These are phyloP conservation scores for Mustela nigripes DNA, from an alignment of 2,113 vertebrate genomes.

Conservation along the genomic window DNA sequence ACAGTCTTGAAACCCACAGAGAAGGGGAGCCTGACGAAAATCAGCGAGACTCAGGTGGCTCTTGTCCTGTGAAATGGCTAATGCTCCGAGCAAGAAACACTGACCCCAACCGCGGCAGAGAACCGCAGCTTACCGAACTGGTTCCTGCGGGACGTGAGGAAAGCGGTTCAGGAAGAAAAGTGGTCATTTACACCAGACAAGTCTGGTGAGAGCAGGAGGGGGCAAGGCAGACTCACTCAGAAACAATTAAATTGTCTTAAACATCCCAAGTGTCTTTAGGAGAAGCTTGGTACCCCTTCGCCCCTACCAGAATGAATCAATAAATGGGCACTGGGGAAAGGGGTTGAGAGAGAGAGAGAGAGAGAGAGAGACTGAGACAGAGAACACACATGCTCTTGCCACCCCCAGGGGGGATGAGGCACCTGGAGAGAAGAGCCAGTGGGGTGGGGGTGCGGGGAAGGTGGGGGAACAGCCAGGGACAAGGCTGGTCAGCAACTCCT, in stretches of 20 bases:
- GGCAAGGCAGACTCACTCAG: background rate
- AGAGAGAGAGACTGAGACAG: background rate
- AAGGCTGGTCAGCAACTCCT: background rate
- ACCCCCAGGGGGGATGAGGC: background rate
- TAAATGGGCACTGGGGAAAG: background rate
- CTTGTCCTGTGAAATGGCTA: background rate
- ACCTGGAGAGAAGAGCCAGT: background rate
- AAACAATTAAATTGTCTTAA: background rate
- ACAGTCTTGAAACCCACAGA: background rate
- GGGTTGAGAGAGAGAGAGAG: no score
- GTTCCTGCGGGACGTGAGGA: background rate
- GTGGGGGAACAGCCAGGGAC: background rate
- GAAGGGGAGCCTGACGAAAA: background rate
- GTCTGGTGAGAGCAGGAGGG: background rate
- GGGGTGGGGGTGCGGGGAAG: background rate
- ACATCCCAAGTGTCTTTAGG: background rate
- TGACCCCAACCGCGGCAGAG: fast-evolving
- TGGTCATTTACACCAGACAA: background rate
- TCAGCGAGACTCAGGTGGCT: background rate
- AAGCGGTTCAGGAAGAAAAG: background rate
- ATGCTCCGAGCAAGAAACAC: background rate
- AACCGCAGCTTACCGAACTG: background rate
- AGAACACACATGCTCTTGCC: background rate
- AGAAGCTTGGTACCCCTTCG: background rate
- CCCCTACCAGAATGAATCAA: background rate